These are phyloP conservation scores for Tenualosa thibaudeaui DNA, from an alignment of 2,797 vertebrate species.

Conservation along the genomic window DNA sequence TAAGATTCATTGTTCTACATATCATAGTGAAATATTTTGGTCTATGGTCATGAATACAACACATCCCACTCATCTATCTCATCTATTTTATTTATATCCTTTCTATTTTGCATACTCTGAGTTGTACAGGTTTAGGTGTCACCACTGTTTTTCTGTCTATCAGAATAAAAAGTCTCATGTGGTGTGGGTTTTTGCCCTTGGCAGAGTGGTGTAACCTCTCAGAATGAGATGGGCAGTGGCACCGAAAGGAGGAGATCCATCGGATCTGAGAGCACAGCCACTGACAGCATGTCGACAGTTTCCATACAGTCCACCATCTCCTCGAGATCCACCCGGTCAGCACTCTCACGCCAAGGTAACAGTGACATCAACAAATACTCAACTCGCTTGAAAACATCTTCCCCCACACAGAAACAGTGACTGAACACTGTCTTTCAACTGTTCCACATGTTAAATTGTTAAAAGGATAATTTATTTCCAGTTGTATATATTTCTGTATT, in stretches of 20 bases:
- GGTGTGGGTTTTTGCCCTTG: slow-evolving; percentile 15
- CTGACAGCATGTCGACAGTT: slow-evolving; percentile 69
- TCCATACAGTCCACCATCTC: slow-evolving; percentile 63
- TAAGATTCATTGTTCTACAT: not conserved
- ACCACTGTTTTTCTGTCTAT: not conserved
- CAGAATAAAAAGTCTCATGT: not conserved
- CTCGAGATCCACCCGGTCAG: slow-evolving; percentile 72
- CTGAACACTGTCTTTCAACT: not conserved
- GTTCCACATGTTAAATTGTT: no score
- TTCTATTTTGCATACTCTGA: no score
- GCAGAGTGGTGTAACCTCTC: slow-evolving; percentile 74
- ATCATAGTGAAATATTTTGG: not conserved
- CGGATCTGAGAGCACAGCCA: slow-evolving; percentile 71
- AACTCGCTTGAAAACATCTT: not conserved
- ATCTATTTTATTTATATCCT: no score
- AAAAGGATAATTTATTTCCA: no score
- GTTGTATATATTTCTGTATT: no score
- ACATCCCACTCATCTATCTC: no score
- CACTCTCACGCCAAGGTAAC: slow-evolving; percentile 78
- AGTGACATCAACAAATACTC: not conserved
- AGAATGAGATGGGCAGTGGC: slow-evolving; percentile 76
- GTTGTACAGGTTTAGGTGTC: no score
- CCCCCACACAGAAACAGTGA: not conserved
- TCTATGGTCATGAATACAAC: not conserved
- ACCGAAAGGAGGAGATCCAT: slow-evolving; percentile 69